These are phyloP conservation scores for Triplophysa bombifrons DNA, from an alignment of 2,797 vertebrate genomes.

Conservation along the genomic window DNA sequence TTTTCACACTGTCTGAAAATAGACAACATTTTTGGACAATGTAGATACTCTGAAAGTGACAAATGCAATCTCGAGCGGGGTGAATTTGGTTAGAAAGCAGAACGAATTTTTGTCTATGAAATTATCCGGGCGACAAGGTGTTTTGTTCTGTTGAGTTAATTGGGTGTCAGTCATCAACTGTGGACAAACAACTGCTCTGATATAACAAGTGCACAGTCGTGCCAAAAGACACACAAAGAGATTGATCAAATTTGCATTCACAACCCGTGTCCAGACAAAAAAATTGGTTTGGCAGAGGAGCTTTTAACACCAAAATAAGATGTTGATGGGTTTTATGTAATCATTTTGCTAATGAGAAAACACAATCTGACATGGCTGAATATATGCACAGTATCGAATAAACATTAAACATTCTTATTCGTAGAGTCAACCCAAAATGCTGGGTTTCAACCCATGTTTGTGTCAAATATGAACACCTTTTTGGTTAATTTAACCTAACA, in stretches of 20 bases:
- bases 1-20: slow-evolving; percentile 11
- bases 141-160: slow-evolving; percentile 50
- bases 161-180: slow-evolving; percentile 50
- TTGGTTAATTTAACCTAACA: too few relatives aligned
- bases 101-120: slow-evolving; percentile 43
- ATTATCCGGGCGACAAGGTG: slow-evolving; percentile 38
- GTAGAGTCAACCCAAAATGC: too few relatives aligned
- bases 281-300: slow-evolving; percentile 19
- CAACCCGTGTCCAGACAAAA: slow-evolving; percentile 12
- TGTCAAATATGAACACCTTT: too few relatives aligned
- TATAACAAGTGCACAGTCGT: slow-evolving; percentile 30
- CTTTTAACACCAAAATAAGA: background rate
- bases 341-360: slow-evolving; percentile 15
- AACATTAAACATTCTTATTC: slow-evolving; percentile 1
- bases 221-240: slow-evolving; percentile 43
- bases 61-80: background rate
- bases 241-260: slow-evolving; percentile 13
- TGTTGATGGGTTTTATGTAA: slow-evolving; percentile 17
- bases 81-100: slow-evolving; percentile 19
- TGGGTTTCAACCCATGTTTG: too few relatives aligned
- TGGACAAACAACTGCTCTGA: slow-evolving; percentile 51
- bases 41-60: background rate
- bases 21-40: background rate
- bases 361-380: background rate
- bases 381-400: background rate